Percentiles rank a stretch among this genome's conserved stretches.
Conservation (phyloP, 2,113 vertebrate genomes). For the Bujurquina vittata region DNA sequence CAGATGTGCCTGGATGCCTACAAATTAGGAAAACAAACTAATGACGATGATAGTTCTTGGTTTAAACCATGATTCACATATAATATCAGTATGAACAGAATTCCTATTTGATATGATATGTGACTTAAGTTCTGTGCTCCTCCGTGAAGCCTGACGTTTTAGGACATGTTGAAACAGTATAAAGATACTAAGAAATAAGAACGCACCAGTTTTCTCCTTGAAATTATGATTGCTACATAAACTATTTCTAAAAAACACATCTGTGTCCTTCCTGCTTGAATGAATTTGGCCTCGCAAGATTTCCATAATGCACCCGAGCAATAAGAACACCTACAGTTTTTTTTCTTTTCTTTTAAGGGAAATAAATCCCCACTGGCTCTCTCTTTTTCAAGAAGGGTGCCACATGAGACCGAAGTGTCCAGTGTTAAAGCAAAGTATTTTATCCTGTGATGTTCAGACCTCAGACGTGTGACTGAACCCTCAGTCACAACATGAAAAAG, state of each 20-base stretch:
- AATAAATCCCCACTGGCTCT: not conserved
- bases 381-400: not conserved
- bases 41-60: not conserved
- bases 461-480: not conserved
- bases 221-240: not conserved
- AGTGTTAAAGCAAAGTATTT: not conserved
- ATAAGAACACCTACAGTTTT: not conserved
- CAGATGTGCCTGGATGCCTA: not conserved
- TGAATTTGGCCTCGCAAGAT: constrained; percentile 9
- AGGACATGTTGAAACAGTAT: not conserved
- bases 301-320: not conserved
- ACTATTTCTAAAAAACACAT: constrained; percentile 1
- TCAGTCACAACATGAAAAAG: not conserved
- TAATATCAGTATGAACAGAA: not conserved
- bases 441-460: not conserved
- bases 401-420: not conserved
- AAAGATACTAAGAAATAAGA: not conserved
- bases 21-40: not conserved
- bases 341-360: not conserved
- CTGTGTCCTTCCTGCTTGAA: not conserved
- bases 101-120: not conserved
- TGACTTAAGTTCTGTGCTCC: not conserved
- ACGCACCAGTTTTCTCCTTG: not conserved
- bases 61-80: not conserved
- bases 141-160: not conserved